Evolutionary conservation across 2,888 invertebrate genomes (phyloP), one percentile per base, ranked within the genome.

Genomic region (Dolichomitus sp.): DNA sequence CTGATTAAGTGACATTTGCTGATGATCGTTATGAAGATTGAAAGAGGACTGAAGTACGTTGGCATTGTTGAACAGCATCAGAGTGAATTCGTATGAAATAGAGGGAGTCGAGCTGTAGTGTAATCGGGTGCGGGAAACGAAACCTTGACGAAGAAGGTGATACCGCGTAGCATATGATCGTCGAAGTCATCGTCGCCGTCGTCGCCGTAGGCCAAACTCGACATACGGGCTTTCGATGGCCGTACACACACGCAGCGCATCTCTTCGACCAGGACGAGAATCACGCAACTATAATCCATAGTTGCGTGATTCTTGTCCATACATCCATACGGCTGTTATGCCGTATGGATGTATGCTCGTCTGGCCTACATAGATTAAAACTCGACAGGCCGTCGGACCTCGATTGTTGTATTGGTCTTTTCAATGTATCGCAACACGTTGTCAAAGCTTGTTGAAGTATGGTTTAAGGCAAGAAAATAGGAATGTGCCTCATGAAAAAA

Each of bases 221-320:
- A 85, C 88, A 93, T 93, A 92, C 90, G 93, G 93, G 93, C 87
- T 88, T 87, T 84, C 87, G 90, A 92, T 92, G 91, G 90, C 84
- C 87, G 86, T 76, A 84, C 86, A 77, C 77, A 75, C 57, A 68
- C 65, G 61, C 63, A 63, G 61, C 37, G 23, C 65, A 37, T 68
- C 63, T 52, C 59, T 30, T 63, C 27, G 59, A 11, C 17, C 30
- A 45, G 45, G 45, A 52, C 40, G 27, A 23, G 73, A 77, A 83
- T 77, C 83, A 77, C 63, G 68, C 61, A 61, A 73, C 68, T 80
- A 73, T 73, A 63, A 77, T 54, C 2, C 2, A 23, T 23, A 23
- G 23, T 23, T 23, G 23, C 23, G 23, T 23, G 23, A 23, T 23
- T 23, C 23, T 23, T 2, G 23, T 23, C 23, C 23, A 23, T 23